These are phyloP conservation scores for Rambutsinella grinnellia DNA, from an alignment of 2,888 invertebrate species.

Conservation along the genomic window DNA sequence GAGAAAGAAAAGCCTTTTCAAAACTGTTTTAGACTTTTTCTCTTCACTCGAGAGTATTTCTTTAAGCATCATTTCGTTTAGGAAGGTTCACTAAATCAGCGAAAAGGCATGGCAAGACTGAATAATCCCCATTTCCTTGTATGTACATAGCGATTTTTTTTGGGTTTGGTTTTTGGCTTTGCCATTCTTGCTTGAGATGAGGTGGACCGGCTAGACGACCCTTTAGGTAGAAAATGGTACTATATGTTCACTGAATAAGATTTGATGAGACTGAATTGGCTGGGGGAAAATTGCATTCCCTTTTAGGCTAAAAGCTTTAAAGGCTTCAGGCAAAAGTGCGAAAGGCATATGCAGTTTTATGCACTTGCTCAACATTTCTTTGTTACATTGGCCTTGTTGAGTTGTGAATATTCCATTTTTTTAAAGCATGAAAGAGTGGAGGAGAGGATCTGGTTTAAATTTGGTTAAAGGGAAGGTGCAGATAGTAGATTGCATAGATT, in stretches of 20 bases:
- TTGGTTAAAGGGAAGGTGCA: too few species aligned
- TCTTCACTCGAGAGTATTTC: too few species aligned
- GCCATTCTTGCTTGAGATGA: background rate
- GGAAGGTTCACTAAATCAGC: too few species aligned
- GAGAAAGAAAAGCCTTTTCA: constrained; percentile 16
- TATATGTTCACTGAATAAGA: background rate
- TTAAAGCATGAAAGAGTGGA: too few species aligned
- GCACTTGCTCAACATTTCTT: background rate
- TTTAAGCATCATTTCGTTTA: too few species aligned
- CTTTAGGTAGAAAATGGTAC: background rate
- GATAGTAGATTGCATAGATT: too few species aligned
- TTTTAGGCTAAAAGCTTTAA: background rate
- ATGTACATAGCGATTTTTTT: background rate
- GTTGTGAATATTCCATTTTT: too few species aligned
- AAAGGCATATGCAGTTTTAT: background rate
- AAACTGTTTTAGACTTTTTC: constrained; percentile 12
- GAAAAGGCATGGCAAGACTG: too few species aligned
- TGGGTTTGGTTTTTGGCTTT: background rate
- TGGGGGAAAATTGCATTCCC: background rate
- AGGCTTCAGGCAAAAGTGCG: background rate
- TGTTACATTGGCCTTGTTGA: background rate
- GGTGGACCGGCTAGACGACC: background rate
- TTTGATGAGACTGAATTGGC: background rate
- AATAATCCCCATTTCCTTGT: background rate
- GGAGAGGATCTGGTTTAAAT: too few species aligned